These are phyloP conservation scores for Buteo buteo DNA, from an alignment of 2,113 vertebrate species.

Conservation along the genomic window DNA sequence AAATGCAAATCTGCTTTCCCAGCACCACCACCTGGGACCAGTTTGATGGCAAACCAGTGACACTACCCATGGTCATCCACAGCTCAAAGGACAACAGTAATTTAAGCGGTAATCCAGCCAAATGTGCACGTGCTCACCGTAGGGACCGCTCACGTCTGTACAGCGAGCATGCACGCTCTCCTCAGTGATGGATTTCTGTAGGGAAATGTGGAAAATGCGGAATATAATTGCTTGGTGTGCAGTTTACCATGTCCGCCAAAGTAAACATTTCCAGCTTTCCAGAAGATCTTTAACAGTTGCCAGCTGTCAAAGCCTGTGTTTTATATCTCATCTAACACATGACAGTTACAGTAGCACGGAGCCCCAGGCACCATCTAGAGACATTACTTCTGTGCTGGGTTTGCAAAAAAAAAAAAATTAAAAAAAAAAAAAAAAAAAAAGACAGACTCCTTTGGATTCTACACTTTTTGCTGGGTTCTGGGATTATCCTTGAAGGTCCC, in stretches of 20 bases:
- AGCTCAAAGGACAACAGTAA: neutral
- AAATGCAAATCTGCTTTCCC: neutral
- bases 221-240: neutral
- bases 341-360: neutral
- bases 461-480: neutral
- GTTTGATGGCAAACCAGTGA: neutral
- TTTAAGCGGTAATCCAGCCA: neutral
- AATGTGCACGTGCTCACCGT: rapidly evolving
- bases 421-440: neutral
- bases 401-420: neutral
- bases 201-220: neutral
- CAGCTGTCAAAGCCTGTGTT: constrained; percentile 16
- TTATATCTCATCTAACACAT: neutral
- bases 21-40: neutral
- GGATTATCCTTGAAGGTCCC: neutral
- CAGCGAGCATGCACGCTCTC: neutral
- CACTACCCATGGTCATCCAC: neutral
- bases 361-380: neutral
- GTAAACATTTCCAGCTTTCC: neutral
- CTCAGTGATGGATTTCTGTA: neutral
- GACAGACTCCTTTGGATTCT: neutral
- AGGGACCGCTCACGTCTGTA: neutral
- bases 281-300: neutral
- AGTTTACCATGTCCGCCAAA: neutral
- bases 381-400: neutral